These are phyloP conservation scores for Ailurus styani DNA, from an alignment of 2,113 vertebrate species.

Conservation along the genomic window DNA sequence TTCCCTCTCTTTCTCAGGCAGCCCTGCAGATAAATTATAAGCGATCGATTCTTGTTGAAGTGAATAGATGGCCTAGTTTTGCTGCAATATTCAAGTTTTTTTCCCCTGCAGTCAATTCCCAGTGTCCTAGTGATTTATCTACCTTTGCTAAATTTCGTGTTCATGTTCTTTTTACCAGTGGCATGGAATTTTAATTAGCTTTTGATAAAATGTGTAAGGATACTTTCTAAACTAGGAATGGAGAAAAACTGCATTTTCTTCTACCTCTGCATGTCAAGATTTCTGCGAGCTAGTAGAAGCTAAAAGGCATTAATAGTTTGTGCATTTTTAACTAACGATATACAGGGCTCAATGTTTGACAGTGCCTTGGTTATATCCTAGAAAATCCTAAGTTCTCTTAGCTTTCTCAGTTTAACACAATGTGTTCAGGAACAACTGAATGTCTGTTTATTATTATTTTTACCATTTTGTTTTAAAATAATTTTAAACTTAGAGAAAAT, in stretches of 20 bases:
- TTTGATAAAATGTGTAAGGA: constrained; percentile 32
- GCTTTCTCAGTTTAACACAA: not conserved
- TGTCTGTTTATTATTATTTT: not conserved
- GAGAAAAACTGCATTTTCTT: constrained; percentile 9
- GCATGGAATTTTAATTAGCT: constrained; percentile 67
- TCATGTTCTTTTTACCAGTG: constrained; percentile 59
- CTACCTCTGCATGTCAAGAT: constrained; percentile 28
- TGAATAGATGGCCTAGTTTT: constrained; percentile 66
- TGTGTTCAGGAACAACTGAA: not conserved
- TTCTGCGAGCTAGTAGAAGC: constrained; percentile 12
- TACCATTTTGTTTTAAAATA: not conserved
- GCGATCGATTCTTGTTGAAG: constrained; percentile 48
- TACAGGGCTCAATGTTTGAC: not conserved
- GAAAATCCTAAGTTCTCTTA: not conserved
- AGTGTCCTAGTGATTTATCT: constrained; percentile 69
- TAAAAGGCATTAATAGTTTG: constrained; percentile 9
- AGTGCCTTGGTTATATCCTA: not conserved
- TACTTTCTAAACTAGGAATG: constrained; percentile 26
- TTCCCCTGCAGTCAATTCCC: constrained; percentile 40
- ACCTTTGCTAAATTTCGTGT: constrained; percentile 61
- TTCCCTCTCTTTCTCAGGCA: not conserved
- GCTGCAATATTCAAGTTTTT: constrained; percentile 39
- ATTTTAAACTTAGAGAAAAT: not conserved
- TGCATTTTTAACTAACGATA: constrained; percentile 21
- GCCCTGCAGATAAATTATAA: constrained; percentile 52